phyloP scores from a whole-genome alignment of 2,888 invertebrate species.

The Cryptocephalus primarius region DNA sequence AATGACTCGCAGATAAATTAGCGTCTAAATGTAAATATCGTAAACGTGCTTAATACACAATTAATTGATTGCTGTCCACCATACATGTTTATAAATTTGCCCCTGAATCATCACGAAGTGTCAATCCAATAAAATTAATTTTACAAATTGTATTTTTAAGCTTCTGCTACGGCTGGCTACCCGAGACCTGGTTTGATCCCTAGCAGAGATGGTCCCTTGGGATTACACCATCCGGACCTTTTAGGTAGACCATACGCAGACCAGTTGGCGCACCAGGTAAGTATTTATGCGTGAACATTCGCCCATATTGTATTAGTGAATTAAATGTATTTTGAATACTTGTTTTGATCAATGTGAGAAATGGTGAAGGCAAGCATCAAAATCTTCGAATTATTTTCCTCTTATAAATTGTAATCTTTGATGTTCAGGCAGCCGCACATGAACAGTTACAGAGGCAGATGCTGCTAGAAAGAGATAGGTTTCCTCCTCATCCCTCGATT shows the following conservation, averaged over 20 bases:
- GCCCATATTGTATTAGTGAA: not conserved
- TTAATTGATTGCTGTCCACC: no score
- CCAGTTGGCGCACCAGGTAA: constrained; percentile 62
- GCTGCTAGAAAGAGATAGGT: constrained; percentile 70
- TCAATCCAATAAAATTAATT: no score
- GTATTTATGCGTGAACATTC: constrained; percentile 1
- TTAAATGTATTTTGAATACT: not conserved
- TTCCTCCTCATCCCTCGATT: constrained; percentile 50
- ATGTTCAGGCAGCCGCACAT: constrained; percentile 61
- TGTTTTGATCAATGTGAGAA: no score
- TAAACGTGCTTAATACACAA: no score
- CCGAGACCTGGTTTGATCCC: constrained; percentile 51
- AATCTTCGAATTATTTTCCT: no score
- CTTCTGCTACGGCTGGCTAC: constrained; percentile 46
- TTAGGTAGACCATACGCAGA: constrained; percentile 73
- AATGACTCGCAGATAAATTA: no score
- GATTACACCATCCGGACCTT: constrained; percentile 65
- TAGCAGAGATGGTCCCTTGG: constrained; percentile 49
- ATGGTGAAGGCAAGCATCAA: no score
- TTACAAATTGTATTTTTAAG: constrained; percentile 18
- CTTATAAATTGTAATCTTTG: constrained; percentile 7
- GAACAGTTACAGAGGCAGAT: constrained; percentile 79
- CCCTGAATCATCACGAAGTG: no score
- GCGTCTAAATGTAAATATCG: no score
- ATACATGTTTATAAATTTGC: no score